Base-by-base conservation (phyloP, 1,140 invertebrate species). In the Zaprionus africanus region DNA sequence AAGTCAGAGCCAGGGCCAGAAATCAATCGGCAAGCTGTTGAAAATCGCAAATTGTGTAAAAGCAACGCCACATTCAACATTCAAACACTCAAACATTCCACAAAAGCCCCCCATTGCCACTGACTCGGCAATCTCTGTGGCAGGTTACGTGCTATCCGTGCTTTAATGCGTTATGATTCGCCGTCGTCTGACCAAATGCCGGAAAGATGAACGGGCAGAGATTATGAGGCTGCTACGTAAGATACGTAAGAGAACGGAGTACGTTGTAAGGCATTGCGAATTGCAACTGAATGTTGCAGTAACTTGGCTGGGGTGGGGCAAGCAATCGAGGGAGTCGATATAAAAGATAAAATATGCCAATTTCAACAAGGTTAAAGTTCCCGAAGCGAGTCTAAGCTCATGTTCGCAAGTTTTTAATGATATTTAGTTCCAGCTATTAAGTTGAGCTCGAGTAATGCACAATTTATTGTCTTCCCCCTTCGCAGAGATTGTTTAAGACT, bases 11-110 rank as follows among this genome's bases (percentile, higher is more conserved):
- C 56, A 77, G 60, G 67, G 70, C 31, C 56, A 81, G 76, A 81
- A 88, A 88, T 88, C 85, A 88, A 88, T 88, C 85, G 85, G 56
- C 78, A 88, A 88, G 85, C 85, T 88, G 85, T 88, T 88, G 76
- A 82, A 88, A 79, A 90, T 90, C 58, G 67, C 58, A 90, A 85
- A 90, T 82, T 90, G 84, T 90, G 81, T 46, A 84, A 83, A 86
- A 71, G 82, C 60, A 78, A 64, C 77, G 61, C 76, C 72, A 68
- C 69, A 74, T 51, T 64, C 65, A 75, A 56, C 43, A 53, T 66
- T 19, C 57, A 59, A 4, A 4, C 56, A 36, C 43, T 19, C n/a
- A 15, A 19, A 41, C 38, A 53, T 53, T 41, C 49, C 26, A 46
- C 60, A 72, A 72, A 63, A 49, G 46, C 46, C 17, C 6, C 15